phyloP scores from a whole-genome alignment of 2,113 vertebrate genomes.

The Osmerus mordax region DNA sequence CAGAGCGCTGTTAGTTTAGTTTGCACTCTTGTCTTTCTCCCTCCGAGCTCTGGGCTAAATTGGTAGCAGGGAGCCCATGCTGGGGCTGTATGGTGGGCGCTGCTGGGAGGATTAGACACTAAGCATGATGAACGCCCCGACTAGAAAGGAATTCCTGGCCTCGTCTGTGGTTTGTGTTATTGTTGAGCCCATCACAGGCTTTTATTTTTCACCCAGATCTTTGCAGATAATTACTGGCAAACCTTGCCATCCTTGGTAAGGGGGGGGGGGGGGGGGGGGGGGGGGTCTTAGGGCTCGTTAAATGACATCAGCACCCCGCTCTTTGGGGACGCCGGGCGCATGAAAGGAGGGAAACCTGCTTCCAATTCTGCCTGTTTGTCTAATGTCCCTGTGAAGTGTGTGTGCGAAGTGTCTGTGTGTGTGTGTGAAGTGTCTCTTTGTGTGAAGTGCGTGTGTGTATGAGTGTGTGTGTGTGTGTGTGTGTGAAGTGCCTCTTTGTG shows the following conservation, averaged over 20 bases:
- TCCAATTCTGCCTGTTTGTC: constrained; percentile 71
- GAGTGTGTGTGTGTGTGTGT: constrained; percentile 38
- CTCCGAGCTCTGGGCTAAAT: constrained; percentile 54
- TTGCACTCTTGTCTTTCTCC: constrained; percentile 38
- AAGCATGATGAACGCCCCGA: constrained; percentile 61
- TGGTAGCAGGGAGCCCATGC: constrained; percentile 61
- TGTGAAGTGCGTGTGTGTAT: constrained; percentile 59
- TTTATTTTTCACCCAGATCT: constrained; percentile 35
- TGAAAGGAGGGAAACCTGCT: constrained; percentile 68
- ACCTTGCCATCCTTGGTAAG: constrained; percentile 54
- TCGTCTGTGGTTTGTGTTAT: constrained; percentile 67
- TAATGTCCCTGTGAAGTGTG: constrained; percentile 66
- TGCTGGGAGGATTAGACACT: constrained; percentile 43
- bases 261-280: constrained; percentile 53
- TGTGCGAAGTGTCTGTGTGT: too few species aligned
- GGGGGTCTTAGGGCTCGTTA: constrained; percentile 60
- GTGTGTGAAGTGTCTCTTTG: constrained; percentile 48
- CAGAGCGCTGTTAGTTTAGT: constrained; percentile 48
- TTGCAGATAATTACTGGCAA: constrained; percentile 66
- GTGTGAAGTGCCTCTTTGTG: constrained; percentile 55
- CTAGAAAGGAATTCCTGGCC: constrained; percentile 60
- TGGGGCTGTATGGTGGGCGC: constrained; percentile 52
- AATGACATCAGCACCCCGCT: constrained; percentile 69
- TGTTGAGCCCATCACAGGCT: constrained; percentile 50
- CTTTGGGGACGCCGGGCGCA: constrained; percentile 67